Evolutionary conservation across 2,888 invertebrate genomes (phyloP), one percentile per base, ranked within the genome.

Genomic region (Electrophaes corylata): DNA sequence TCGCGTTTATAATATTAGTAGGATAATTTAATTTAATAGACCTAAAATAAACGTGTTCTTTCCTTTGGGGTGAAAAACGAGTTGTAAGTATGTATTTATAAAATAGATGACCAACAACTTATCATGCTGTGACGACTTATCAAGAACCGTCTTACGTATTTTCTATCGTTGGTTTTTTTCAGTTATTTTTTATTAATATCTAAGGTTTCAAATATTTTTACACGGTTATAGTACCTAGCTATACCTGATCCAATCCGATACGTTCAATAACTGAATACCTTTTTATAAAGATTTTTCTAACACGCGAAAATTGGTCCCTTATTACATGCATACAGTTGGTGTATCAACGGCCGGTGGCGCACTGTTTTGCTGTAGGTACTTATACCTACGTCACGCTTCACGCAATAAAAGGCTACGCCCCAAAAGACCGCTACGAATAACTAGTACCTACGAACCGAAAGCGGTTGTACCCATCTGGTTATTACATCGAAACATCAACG

Each of bases 121-220:
- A 41, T 41, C 31, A 41, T 29, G 19, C 20, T 20, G 33, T 41
- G n/a, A 41, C 41, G 50, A 41, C 16, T 39, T 41, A 19, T 29
- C 40, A 41, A 48, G 31, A 14, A 49, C 4, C 41, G 41, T 50
- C 41, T 50, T 20, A 2, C 40, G 49, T 19, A 50, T 35, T 35
- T 35, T 1, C 35, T 14, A 35, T 6, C 35, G 8, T 35, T 4
- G 5, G n/a, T 14, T 35, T 35, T 31, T 4, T 4, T 33, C 4
- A n/a, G n/a, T 12, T 8, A 16, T 35, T 2, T 16, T 16, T 35
- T n/a, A n/a, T n/a, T n/a, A n/a, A n/a, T n/a, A n/a, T n/a, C n/a
- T n/a, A n/a, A n/a, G n/a, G n/a, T n/a, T n/a, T n/a, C n/a, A n/a
- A n/a, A n/a, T n/a, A n/a, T n/a, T n/a, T n/a, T n/a, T n/a, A n/a